Evolutionary conservation across 2,888 invertebrate species (phyloP), one percentile per base, ranked within the genome.

Genomic region (Sclerodermus sp.): DNA sequence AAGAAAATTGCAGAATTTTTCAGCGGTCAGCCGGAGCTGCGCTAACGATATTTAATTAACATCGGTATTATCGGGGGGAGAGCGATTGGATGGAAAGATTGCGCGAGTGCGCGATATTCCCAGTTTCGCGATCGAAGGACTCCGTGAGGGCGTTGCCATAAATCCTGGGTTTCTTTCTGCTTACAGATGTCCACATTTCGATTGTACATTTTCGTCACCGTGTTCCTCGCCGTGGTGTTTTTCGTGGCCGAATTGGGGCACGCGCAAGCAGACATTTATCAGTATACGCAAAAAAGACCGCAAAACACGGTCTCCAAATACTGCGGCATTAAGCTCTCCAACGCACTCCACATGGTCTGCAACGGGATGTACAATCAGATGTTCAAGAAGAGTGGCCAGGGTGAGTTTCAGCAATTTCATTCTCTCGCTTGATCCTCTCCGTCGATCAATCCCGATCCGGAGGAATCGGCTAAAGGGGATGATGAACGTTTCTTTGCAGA

Each of bases 271-370:
- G 65, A 68, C 45, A 44, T 65, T 3, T 66, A 61, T 41, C 66
- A 66, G 13, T 65, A 61, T 47, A 54, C 54, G 14, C 60, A 64
- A 42, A 69, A 69, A 31, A 53, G 62, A 31, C 53, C 34, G 12
- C 34, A 34, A 2, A 40, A 16, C 18, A 29, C 57, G 29, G 51
- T 45, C 29, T 64, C 63, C 16, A 71, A 71, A 48, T 79, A 77
- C 57, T 80, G 80, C 55, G 80, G 80, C 41, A 64, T 62, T 45
- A 58, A 67, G 45, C 66, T 80, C 17, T 70, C 79, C 6, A 71
- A 71, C 50, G 68, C 73, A 5, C 60, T 80, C 16, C 69, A 71
- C 45, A 52, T 70, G n/a, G 57, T 79, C 17, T 80, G 80, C 56
- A 64, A 70, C 38, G 77, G 79, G 16, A 58, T 64, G 23, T 80